These are phyloP conservation scores for Seriola dumerili DNA, from an alignment of 2,113 vertebrate genomes.

Conservation along the genomic window DNA sequence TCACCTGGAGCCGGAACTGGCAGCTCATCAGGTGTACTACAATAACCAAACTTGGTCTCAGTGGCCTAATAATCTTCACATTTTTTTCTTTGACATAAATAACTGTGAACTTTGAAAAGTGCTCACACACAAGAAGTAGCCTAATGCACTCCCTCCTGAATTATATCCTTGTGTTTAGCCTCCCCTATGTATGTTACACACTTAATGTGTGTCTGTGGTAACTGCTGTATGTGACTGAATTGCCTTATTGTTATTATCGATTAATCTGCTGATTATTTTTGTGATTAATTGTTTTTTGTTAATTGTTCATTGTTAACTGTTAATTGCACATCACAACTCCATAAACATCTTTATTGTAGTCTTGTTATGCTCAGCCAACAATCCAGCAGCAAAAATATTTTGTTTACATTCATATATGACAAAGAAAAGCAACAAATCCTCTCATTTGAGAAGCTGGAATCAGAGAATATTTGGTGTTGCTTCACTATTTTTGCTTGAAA, in stretches of 20 bases:
- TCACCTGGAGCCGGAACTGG: neutral
- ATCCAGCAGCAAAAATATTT: neutral
- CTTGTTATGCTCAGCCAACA: neutral
- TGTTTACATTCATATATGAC: no score
- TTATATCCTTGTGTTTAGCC: neutral
- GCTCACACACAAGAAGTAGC: no score
- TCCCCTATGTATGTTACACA: neutral
- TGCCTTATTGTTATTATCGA: no score
- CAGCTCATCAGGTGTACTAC: neutral
- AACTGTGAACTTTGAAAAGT: neutral
- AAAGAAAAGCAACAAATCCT: no score
- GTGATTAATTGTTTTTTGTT: no score
- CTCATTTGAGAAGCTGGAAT: no score
- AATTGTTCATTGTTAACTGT: no score
- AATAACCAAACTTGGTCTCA: neutral
- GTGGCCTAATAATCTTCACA: neutral
- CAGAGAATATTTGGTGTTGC: no score
- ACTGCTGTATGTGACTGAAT: neutral
- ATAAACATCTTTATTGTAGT: no score
- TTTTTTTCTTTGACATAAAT: neutral
- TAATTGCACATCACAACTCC: no score
- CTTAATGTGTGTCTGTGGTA: no score
- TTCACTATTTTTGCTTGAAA: no score
- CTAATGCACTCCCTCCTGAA: neutral
- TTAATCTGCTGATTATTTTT: neutral